Evolutionary conservation across 1,140 invertebrate species (phyloP), one percentile per base, ranked within the genome.

Genomic region (Anoplophora glabripennis): DNA sequence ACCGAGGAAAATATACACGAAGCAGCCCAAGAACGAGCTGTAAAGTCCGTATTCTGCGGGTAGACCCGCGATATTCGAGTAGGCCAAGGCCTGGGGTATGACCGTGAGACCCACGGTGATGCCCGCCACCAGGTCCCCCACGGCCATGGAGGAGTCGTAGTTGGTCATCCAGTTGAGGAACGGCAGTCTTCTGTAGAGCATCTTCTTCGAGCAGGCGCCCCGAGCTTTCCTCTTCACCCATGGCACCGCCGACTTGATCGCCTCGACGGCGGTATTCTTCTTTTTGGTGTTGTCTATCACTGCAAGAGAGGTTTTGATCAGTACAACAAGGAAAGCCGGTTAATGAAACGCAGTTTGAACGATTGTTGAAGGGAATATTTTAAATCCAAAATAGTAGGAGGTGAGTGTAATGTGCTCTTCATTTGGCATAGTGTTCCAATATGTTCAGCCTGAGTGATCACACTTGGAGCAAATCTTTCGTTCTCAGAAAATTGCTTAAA

Each of bases 1-100:
- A 38, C 94, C 94, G 59, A 98, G 81, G 41, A 96, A 78, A 59
- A 92, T 89, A 78, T 98, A 98, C 42, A 96, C 82, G 73, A 96
- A 90, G 72, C 88, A 89, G 33, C 93, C 93, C 68, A 96, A 76
- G 76, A 96, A 96, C 0, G 93, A 92, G 15, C 90, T 88, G 74
- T 96, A 97, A 0, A 97, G 79, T 45, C 94, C 94, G 75, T 92
- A 89, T 86, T 93, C 80, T 1, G 87, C 78, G 15, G 88, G 88
- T 58, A 94, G 75, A 54, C 89, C 89, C 8, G 91, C 92, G 48
- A 95, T 86, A 63, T 84, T 87, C 8, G 92, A 85, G 75, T 94
- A 95, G 3, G 92, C 92, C 49, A 94, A 75, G 11, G 86, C 87
- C 71, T 90, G 88, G 8, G 88, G 88, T 59, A 90, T 89, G 3